Conservation (phyloP, 2,888 invertebrate species). For the Sphaerophoria rueppellii region DNA sequence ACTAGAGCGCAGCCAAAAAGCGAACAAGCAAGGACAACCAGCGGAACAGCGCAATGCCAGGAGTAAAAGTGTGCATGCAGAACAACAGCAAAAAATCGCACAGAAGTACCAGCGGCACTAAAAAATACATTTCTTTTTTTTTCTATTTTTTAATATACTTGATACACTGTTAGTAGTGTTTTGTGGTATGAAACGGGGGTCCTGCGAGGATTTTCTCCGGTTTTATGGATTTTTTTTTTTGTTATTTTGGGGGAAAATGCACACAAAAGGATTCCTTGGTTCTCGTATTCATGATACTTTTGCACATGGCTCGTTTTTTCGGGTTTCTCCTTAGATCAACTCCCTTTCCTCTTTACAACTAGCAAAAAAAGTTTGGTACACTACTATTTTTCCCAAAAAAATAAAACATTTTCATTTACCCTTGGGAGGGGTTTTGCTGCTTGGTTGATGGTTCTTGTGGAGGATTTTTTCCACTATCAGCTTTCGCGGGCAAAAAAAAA, state of each 20-base stretch:
- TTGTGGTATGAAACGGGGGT: conserved; percentile 9
- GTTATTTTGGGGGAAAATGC: conserved; percentile 36
- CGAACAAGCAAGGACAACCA: conserved; percentile 51
- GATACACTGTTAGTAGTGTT: conserved; percentile 18
- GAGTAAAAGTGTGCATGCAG: neutral
- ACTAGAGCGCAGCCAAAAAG: conserved; percentile 60
- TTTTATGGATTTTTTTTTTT: conserved; percentile 6
- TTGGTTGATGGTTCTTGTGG: conserved; percentile 54
- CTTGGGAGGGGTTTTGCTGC: conserved; percentile 34
- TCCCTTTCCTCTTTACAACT: neutral
- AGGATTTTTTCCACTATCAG: conserved; percentile 55
- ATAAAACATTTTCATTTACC: conserved; percentile 1
- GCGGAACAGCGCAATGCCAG: conserved; percentile 33
- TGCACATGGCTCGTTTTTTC: conserved; percentile 61
- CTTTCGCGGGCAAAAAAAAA: conserved; percentile 19
- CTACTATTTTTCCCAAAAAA: neutral
- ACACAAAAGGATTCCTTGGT: conserved; percentile 55
- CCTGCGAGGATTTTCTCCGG: conserved; percentile 30
- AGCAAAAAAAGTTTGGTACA: neutral
- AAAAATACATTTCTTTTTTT: conserved; percentile 29
- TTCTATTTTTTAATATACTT: conserved; percentile 39
- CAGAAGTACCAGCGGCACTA: conserved; percentile 21
- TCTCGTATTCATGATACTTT: conserved; percentile 61
- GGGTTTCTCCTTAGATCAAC: conserved; percentile 16
- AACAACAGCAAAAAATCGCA: conserved; percentile 10